A percentile compares a stretch with the other conserved stretches of the same genome.
Conservation (phyloP, 2,113 vertebrate genomes). For the Odocoileus virginianus region DNA sequence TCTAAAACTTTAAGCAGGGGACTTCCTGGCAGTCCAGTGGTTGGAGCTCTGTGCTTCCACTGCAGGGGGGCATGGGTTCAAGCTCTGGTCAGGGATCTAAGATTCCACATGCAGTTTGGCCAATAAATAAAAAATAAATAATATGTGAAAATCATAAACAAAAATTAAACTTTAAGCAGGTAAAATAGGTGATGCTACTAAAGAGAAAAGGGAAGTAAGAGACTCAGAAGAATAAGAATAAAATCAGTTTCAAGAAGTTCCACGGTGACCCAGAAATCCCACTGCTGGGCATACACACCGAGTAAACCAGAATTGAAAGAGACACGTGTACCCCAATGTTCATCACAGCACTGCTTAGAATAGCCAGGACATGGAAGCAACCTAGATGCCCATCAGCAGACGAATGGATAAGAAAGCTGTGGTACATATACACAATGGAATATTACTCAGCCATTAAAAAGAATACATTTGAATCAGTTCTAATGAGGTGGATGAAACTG, state of each 20-base stretch:
- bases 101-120: not conserved
- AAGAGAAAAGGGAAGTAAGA: not conserved
- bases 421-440: no score
- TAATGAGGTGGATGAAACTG: no score
- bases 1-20: not conserved
- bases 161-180: not conserved
- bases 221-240: not conserved
- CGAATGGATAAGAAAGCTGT: no score
- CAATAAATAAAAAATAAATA: not conserved
- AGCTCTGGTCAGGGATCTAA: not conserved
- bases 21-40: not conserved
- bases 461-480: no score
- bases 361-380: no score
- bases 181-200: not conserved
- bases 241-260: not conserved
- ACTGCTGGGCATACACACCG: no score
- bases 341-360: no score
- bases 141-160: not conserved
- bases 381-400: no score
- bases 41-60: not conserved
- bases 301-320: no score
- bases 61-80: not conserved
- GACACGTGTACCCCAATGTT: no score
- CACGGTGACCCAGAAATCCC: not conserved
- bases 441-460: no score